Percentiles rank a stretch among this genome's conserved stretches.
These are phyloP conservation scores for Rhincodon typus DNA, from an alignment of 2,797 vertebrate genomes.

Conservation along the genomic window DNA sequence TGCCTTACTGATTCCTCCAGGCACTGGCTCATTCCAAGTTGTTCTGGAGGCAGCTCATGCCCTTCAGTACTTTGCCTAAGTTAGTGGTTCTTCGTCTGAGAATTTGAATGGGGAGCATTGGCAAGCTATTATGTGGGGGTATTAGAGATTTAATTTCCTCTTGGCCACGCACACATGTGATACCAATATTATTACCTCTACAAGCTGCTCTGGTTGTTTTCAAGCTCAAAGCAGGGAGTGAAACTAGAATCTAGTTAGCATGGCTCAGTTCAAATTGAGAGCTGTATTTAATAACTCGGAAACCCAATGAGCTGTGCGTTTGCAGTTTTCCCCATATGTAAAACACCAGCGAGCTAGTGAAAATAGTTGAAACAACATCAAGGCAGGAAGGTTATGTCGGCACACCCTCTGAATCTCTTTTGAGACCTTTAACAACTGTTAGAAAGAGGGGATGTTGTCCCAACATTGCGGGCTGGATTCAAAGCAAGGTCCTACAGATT, in stretches of 20 bases:
- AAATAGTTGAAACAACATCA: slow-evolving; percentile 5
- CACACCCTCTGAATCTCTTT: neutral
- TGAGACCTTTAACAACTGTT: neutral
- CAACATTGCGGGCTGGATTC: slow-evolving; percentile 8
- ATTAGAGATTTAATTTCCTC: neutral
- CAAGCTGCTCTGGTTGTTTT: neutral
- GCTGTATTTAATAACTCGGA: neutral
- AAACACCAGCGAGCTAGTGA: neutral
- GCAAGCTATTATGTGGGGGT: neutral
- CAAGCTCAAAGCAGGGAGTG: neutral
- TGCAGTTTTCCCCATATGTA: neutral
- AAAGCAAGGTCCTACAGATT: neutral
- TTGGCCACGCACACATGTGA: neutral
- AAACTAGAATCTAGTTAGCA: neutral
- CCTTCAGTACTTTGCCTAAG: neutral
- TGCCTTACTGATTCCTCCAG: neutral
- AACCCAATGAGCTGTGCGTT: neutral
- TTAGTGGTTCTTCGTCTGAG: neutral
- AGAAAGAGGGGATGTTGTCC: neutral
- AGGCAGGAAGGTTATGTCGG: neutral
- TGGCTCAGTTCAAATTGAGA: neutral
- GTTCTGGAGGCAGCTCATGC: neutral
- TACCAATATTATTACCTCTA: neutral
- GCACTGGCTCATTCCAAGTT: neutral
- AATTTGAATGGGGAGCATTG: neutral